These are phyloP conservation scores for Nasonia vitripennis DNA, from an alignment of 1,140 invertebrate genomes.

Conservation along the genomic window DNA sequence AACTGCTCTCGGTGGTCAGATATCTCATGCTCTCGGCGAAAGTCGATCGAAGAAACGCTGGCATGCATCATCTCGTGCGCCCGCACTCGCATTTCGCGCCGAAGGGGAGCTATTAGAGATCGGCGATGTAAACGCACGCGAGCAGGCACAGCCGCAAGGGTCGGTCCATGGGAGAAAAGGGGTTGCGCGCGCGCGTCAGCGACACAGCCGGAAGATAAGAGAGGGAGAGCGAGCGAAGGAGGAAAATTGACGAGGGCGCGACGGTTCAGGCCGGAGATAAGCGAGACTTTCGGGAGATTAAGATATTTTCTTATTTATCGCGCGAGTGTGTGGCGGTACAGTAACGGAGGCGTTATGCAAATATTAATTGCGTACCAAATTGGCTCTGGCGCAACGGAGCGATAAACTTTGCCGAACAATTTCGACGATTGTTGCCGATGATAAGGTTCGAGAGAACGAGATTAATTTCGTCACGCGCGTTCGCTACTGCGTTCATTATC, in stretches of 20 bases:
- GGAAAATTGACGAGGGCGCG: constrained; percentile 16
- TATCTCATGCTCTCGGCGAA: no score
- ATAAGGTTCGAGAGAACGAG: not conserved
- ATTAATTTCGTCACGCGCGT: not conserved
- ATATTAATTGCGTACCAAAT: not conserved
- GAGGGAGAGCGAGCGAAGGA: constrained; percentile 44
- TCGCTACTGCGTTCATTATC: not conserved
- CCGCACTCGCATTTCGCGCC: no score
- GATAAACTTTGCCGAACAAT: not conserved
- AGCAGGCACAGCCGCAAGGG: not conserved
- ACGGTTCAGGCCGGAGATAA: not conserved
- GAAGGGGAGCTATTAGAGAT: constrained; percentile 55
- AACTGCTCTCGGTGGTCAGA: no score
- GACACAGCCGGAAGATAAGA: constrained; percentile 45
- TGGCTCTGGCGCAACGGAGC: not conserved
- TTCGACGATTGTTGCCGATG: not conserved
- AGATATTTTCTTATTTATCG: not conserved
- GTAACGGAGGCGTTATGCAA: constrained; percentile 11
- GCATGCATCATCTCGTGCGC: constrained; percentile 1
- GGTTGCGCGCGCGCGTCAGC: constrained; percentile 15
- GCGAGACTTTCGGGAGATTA: not conserved
- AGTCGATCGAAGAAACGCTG: not conserved
- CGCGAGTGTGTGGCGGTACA: not conserved
- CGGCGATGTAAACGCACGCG: constrained; percentile 59
- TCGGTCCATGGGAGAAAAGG: not conserved